A percentile compares a stretch with the other conserved stretches of the same genome.
phyloP scores from a whole-genome alignment of 2,113 vertebrate genomes.

The Pipa parva region DNA sequence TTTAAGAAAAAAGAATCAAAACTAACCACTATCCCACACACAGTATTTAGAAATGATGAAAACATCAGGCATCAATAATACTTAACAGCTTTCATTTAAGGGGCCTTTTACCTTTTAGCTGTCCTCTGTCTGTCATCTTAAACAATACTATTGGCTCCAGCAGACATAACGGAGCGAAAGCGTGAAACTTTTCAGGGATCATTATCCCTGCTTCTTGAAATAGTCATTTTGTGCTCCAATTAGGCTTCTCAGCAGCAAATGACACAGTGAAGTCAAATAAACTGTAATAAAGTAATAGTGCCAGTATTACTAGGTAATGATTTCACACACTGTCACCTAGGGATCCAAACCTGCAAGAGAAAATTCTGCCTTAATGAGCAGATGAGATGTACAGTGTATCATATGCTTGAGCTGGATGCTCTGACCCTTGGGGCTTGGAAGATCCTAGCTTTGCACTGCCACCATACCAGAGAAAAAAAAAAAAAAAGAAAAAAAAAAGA shows the following conservation, averaged over 20 bases:
- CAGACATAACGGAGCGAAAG: background rate
- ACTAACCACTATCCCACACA: too few relatives aligned
- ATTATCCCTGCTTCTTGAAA: conserved; percentile 2
- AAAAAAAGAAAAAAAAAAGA: too few relatives aligned
- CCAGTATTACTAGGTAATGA: conserved; percentile 14
- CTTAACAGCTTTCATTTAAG: background rate
- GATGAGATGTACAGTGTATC: background rate
- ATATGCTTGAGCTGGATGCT: background rate
- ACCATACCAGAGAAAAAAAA: too few relatives aligned
- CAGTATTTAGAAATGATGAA: too few relatives aligned
- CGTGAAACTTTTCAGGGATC: background rate
- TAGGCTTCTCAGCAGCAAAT: background rate
- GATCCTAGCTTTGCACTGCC: background rate
- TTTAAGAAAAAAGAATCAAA: too few relatives aligned
- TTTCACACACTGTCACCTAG: conserved; percentile 23
- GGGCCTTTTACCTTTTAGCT: conserved; percentile 1
- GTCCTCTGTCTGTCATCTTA: background rate
- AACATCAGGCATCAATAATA: too few relatives aligned
- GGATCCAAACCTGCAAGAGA: background rate
- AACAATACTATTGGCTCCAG: background rate
- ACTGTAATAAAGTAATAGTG: conserved; percentile 25
- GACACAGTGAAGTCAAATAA: conserved; percentile 5
- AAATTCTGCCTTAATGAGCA: conserved; percentile 23
- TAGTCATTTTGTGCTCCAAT: conserved; percentile 8
- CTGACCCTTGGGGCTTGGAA: background rate